Base-by-base conservation (phyloP, 2,888 invertebrate genomes). In the Orthosia gracilis region DNA sequence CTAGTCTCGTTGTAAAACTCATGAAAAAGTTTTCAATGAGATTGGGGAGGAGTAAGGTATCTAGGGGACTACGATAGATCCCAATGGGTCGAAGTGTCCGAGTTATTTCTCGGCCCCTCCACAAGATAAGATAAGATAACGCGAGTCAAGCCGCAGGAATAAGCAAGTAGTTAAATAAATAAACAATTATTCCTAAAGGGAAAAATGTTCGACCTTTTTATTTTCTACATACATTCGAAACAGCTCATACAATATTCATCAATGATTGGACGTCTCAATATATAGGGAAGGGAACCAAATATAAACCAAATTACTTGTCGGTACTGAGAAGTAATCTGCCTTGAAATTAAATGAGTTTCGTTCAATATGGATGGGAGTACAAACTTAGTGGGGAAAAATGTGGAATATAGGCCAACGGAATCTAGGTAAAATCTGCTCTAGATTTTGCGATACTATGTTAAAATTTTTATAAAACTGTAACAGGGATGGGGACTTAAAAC, bases 161-260 rank as follows among this genome's bases (percentile, higher is more conserved):
- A 18, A n/a, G 18, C 50, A 18, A 17, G 15, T 54, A 23, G 17
- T 63, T 63, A 13, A 64, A 83, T 83, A 69, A 70, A 72, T 65
- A 58, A 78, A 67, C 47, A 68, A 68, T 1, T 31, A 15, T 31
- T 69, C 21, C 18, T 13, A 17, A 2, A 50, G 49, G 45, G 15
- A 57, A 64, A 18, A 55, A 49, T 52, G n/a, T 17, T n/a, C 13
- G 59, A 64, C 61, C 61, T 54, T 70, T 73, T 75, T 76, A 65
- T 65, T 45, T 57, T 17, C 4, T 40, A 23, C 68, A 64, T 62
- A 68, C 69, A 70, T 65, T 62, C 23, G 40, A 68, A 61, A 54
- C 26, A 61, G 26, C 54, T 75, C 52, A 80, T 82, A 52, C 54
- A 83, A 80, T 83, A 83, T 82, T 83, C 71, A 83, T 65, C 65